Percentiles rank a stretch among this genome's conserved stretches.
These are phyloP conservation scores for Pocillopora meandrina DNA, from an alignment of 92 coral and sea anemone genomes.

Conservation along the genomic window DNA sequence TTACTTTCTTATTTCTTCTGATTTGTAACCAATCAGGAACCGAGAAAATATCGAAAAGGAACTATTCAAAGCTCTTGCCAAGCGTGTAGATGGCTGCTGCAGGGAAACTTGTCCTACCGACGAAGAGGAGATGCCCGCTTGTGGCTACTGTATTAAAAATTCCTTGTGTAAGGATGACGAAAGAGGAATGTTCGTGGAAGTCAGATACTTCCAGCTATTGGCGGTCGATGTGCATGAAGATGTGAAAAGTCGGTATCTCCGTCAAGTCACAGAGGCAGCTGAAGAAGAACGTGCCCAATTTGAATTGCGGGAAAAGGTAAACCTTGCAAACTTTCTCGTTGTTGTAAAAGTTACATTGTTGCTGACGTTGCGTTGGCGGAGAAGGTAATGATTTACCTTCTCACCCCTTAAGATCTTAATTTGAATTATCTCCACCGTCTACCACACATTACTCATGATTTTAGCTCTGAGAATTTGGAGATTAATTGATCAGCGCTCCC, in stretches of 20 bases:
- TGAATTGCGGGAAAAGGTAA: slow-evolving; percentile 79
- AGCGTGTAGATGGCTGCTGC: slow-evolving; percentile 69
- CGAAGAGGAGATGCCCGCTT: slow-evolving; percentile 41
- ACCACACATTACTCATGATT: no score
- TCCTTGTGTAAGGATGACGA: slow-evolving; percentile 58
- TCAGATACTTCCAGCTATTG: slow-evolving; percentile 83
- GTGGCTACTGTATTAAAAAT: slow-evolving; percentile 59
- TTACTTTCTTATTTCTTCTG: neutral
- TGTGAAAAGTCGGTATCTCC: slow-evolving; percentile 79
- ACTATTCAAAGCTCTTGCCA: slow-evolving; percentile 57
- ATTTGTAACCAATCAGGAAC: slow-evolving; percentile 16
- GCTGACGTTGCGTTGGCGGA: no score
- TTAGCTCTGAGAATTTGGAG: no score
- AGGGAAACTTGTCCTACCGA: slow-evolving; percentile 35
- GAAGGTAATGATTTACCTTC: no score
- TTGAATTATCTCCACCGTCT: no score
- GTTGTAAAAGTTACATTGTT: no score
- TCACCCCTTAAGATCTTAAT: no score
- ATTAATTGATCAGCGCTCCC: no score
- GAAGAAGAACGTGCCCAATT: slow-evolving; percentile 85
- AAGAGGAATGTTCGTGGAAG: slow-evolving; percentile 86
- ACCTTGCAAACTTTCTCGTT: neutral
- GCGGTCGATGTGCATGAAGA: slow-evolving; percentile 79
- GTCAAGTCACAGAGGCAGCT: slow-evolving; percentile 85
- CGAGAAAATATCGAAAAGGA: slow-evolving; percentile 47